Base-by-base conservation (phyloP, 1,140 invertebrate genomes). In the Xylocopa sonorina region DNA sequence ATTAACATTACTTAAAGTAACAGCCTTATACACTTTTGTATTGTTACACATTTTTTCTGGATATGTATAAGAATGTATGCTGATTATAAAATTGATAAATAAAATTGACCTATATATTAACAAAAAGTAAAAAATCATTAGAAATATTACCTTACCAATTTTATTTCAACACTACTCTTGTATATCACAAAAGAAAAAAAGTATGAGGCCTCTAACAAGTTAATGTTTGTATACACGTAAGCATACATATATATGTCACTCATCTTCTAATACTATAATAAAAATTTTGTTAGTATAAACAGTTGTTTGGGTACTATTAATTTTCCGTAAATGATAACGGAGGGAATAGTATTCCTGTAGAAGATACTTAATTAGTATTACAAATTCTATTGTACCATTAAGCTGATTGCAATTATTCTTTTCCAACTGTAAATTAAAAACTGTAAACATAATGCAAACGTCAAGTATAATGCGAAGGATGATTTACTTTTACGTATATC, bases 31-130 rank as follows among this genome's bases (percentile, higher is more conserved):
- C 3, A 34, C 41, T 50, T 57, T 60, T 48, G n/a, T 69, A 41
- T n/a, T 32, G n/a, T 50, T 24, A 60, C 10, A 69, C 24, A 34
- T 58, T 41, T 14, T 62, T 58, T 32, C 29, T 50, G 18, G 66
- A 78, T 78, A 71, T 78, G 66, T 71, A 50, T 78, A 68, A 60
- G 46, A 78, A 71, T 62, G 53, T 71, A 32, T 69, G n/a, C 29
- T n/a, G 32, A 48, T 58, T 18, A 38, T 57, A 41, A 41, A 68
- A 50, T 60, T 6, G 14, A 48, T 46, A 34, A 69, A 27, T 73
- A 48, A 6, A 16, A 24, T 38, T 10, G 16, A 29, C 29, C 16
- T n/a, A 43, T 43, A 29, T 57, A 57, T n/a, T 57, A 43, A 66
- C 16, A 5, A n/a, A 75, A 53, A 29, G 7, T 14, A 41, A n/a